Evolutionary conservation across 2,113 vertebrate genomes (phyloP), one percentile per base, ranked within the genome.

Genomic region (Donacobius atricapilla): DNA sequence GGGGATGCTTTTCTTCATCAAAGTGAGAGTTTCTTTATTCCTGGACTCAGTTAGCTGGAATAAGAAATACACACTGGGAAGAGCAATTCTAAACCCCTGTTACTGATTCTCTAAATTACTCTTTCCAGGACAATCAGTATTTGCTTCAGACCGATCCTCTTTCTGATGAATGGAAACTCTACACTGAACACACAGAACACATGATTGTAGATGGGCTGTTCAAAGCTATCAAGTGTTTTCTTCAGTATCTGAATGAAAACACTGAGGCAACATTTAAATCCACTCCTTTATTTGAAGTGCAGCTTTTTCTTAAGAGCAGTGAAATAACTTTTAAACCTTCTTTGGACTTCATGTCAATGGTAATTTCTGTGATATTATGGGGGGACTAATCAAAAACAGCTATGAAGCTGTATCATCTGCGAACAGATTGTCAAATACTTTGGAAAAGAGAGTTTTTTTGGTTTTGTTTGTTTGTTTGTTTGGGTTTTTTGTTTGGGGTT

Each of bases 221-320:
- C 93, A 97, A 96, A 63, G 97, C 96, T 15, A 97, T 98, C 25
- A 98, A 98, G 90, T 98, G 98, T 97, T 99, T 98, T 65, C 97
- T 98, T 93, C 98, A 97, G 93, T 98, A 98, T 94, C 90, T 98
- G 56, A 92, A 97, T 78, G 98, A 99, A 97, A 98, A 98, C 92
- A 98, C 97, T 7, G 98, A 98, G 87, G 72, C 95, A 50, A 80
- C 91, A 50, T 97, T 96, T 78, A 97, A 94, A 76, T 97, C 97
- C 15, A 31, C 78, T 64, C 96, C 98, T 37, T 98, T 98, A 87
- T 98, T 98, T 95, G 98, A 99, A 95, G 96, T 98, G 73, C 97
- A 98, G 69, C 95, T 98, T 93, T 92, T 98, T 20, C 97, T 98
- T 94, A 98, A 96, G 80, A 94, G 92, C 73, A 97, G 91, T 47